Evolutionary conservation across 2,797 vertebrate species (phyloP).

Genomic region (Notamacropus eugenii): DNA sequence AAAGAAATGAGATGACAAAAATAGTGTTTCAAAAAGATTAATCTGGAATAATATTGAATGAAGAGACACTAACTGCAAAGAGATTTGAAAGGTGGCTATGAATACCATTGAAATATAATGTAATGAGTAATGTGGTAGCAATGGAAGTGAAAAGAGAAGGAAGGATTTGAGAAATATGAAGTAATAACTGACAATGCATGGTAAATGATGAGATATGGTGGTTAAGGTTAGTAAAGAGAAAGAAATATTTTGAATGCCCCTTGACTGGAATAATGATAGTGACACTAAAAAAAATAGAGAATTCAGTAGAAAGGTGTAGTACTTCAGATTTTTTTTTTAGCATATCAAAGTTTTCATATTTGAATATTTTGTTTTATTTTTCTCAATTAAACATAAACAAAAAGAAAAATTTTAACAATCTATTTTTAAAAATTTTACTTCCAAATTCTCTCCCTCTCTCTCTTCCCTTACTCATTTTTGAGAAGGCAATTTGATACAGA

Average conservation of each 20-base stretch:
- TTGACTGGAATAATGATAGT: background rate
- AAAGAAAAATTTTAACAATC: too few relatives aligned
- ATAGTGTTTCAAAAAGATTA: background rate
- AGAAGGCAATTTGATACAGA: too few relatives aligned
- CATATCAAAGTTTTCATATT: too few relatives aligned
- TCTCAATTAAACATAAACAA: too few relatives aligned
- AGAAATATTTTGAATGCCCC: background rate
- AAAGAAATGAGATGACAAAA: background rate
- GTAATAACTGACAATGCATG: background rate
- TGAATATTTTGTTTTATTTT: too few relatives aligned
- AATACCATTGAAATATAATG: background rate
- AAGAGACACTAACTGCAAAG: background rate
- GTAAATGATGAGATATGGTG: background rate
- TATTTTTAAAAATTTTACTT: too few relatives aligned
- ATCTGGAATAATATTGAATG: background rate
- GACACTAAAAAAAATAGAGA: too few relatives aligned
- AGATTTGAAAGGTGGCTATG: background rate
- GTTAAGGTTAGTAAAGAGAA: background rate
- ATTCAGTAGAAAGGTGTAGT: background rate
- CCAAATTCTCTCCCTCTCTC: too few relatives aligned
- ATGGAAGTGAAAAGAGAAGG: background rate
- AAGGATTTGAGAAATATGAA: background rate
- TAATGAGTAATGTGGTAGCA: background rate
- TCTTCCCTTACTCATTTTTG: too few relatives aligned
- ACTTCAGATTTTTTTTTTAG: background rate